Conservation (phyloP, 2,797 vertebrate species). For the Tamandua tetradactyla region DNA sequence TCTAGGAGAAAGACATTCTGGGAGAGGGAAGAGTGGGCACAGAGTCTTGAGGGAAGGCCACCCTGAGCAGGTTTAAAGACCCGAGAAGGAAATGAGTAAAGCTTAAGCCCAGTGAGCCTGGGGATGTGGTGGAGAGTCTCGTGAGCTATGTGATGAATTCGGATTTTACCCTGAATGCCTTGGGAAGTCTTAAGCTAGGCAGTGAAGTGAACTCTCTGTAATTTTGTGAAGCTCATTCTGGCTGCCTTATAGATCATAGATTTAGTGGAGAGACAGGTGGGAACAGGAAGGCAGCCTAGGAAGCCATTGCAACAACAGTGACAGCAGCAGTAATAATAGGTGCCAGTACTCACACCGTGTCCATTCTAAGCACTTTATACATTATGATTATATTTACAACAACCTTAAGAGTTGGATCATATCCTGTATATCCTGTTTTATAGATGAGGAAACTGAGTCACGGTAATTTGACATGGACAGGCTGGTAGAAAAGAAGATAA, state of each 20-base stretch:
- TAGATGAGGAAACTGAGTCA: background rate
- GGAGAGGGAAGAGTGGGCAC: background rate
- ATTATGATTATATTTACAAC: background rate
- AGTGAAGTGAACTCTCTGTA: background rate
- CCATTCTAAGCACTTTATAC: background rate
- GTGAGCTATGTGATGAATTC: background rate
- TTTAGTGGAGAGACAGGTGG: background rate
- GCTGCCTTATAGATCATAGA: background rate
- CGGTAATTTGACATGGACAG: background rate
- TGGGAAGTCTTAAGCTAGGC: background rate
- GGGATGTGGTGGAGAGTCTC: background rate
- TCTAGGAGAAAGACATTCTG: background rate
- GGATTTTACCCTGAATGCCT: background rate
- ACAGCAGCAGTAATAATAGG: background rate
- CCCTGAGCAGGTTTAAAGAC: background rate
- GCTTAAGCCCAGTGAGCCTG: background rate
- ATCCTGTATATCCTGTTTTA: background rate
- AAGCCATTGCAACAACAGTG: background rate
- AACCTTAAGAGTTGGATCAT: background rate
- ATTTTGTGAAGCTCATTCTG: background rate
- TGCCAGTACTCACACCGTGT: background rate
- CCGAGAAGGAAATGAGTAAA: background rate
- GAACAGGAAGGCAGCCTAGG: background rate
- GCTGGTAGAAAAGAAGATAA: background rate
- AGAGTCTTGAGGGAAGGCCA: background rate